Evolutionary conservation across 1,140 invertebrate genomes (phyloP).

Genomic region (Trachymyrmex septentrionalis): DNA sequence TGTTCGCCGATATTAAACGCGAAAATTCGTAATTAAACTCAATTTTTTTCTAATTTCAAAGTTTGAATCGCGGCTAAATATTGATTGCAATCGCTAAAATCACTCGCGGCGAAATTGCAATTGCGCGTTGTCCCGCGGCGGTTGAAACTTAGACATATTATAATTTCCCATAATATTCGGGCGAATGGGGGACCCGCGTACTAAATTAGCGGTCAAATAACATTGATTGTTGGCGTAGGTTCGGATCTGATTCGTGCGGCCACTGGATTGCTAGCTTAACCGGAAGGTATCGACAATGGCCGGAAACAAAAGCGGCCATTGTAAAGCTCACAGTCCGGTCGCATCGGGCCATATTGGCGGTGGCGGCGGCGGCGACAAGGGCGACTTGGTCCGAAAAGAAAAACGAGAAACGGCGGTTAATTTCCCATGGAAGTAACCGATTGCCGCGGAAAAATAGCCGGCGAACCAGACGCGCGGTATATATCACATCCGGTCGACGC

Average conservation of each 20-base stretch:
- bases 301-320: slow-evolving; percentile 58
- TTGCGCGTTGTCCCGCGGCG: not conserved
- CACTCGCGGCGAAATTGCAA: not conserved
- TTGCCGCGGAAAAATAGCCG: slow-evolving; percentile 54
- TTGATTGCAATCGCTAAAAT: not conserved
- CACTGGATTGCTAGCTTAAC: slow-evolving; percentile 42
- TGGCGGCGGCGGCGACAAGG: not conserved
- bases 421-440: slow-evolving; percentile 58
- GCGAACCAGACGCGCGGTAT: slow-evolving; percentile 47
- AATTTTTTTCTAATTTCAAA: not conserved
- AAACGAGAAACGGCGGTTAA: slow-evolving; percentile 30
- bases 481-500: slow-evolving; percentile 59
- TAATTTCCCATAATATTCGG: not conserved
- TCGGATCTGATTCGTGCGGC: slow-evolving; percentile 39
- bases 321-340: slow-evolving; percentile 37
- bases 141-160: slow-evolving; percentile 19
- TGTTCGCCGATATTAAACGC: slow-evolving; percentile 4
- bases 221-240: slow-evolving; percentile 53
- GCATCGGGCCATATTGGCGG: slow-evolving; percentile 7
- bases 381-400: slow-evolving; percentile 18
- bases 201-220: slow-evolving; percentile 57
- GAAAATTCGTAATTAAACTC: not conserved
- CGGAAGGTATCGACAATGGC: slow-evolving; percentile 56
- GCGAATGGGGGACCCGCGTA: not conserved
- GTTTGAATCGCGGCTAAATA: not conserved